Percentiles rank a stretch among this genome's conserved stretches.
These are phyloP conservation scores for Limnephilus auricula DNA, from an alignment of 2,888 invertebrate genomes.

Conservation along the genomic window DNA sequence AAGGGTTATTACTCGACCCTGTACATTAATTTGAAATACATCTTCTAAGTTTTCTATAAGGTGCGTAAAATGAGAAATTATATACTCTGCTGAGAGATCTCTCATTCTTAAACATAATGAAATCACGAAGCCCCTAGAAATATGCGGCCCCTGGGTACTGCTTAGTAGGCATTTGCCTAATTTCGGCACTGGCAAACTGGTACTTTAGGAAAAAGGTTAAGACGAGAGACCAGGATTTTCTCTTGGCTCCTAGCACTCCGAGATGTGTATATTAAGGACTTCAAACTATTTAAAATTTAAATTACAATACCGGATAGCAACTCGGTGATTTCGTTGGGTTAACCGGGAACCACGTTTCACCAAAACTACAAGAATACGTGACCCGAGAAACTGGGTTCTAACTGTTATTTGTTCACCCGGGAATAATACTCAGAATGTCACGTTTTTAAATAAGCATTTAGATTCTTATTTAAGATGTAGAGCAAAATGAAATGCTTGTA, in stretches of 20 bases:
- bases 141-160: background rate
- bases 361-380: background rate
- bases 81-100: too few species aligned
- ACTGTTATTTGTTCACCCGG: slow-evolving; percentile 2
- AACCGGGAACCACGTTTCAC: background rate
- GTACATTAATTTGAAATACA: too few species aligned
- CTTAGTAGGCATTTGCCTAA: background rate
- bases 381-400: background rate
- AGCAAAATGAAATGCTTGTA: background rate
- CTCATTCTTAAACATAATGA: too few species aligned
- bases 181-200: background rate
- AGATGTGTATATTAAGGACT: background rate
- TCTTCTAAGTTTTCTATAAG: too few species aligned
- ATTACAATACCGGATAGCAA: background rate
- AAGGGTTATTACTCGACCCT: too few species aligned
- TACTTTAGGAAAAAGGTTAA: background rate
- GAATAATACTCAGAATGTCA: background rate
- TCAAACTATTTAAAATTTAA: background rate
- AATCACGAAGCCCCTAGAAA: too few species aligned
- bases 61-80: too few species aligned
- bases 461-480: background rate
- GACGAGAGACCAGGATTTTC: background rate
- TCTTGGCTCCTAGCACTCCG: background rate
- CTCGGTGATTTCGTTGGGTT: background rate
- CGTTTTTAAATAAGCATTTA: slow-evolving; percentile 2